Evolutionary conservation across 2,113 vertebrate genomes (phyloP).

Genomic region (Cololabis saira): DNA sequence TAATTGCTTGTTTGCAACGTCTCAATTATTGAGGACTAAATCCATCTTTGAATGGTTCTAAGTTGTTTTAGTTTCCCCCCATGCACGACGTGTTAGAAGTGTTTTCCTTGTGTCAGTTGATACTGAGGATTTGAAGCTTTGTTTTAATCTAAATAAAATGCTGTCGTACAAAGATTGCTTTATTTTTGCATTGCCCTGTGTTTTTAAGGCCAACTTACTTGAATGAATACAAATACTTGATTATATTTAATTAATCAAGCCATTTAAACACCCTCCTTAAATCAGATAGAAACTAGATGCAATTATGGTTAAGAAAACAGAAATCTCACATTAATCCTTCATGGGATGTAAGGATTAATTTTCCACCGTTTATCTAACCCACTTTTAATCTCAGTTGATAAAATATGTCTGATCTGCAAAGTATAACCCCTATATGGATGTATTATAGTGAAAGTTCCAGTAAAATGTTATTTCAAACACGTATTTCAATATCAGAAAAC

Average conservation of each 20-base stretch:
- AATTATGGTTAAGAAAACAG: neutral
- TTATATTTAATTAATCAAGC: conserved; percentile 16
- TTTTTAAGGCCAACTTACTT: neutral
- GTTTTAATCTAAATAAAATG: too few species aligned
- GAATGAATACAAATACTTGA: neutral
- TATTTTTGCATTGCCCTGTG: too few species aligned
- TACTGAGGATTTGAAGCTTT: too few species aligned
- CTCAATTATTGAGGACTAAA: too few species aligned
- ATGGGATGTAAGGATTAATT: neutral
- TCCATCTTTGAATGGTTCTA: too few species aligned
- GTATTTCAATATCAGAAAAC: too few species aligned
- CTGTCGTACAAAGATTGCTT: too few species aligned
- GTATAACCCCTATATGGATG: neutral
- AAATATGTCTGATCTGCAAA: conserved; percentile 5
- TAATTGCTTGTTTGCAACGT: too few species aligned
- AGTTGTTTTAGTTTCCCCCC: too few species aligned
- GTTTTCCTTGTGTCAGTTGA: too few species aligned
- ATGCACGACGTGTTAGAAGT: too few species aligned
- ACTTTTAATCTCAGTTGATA: neutral
- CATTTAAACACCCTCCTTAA: neutral
- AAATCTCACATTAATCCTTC: conserved; percentile 7
- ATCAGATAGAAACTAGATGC: neutral
- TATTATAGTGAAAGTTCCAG: neutral
- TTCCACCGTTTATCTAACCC: neutral
- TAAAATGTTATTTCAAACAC: conserved; percentile 8